Conservation (phyloP, 2,888 invertebrate genomes). For the Hydriomena furcata region DNA sequence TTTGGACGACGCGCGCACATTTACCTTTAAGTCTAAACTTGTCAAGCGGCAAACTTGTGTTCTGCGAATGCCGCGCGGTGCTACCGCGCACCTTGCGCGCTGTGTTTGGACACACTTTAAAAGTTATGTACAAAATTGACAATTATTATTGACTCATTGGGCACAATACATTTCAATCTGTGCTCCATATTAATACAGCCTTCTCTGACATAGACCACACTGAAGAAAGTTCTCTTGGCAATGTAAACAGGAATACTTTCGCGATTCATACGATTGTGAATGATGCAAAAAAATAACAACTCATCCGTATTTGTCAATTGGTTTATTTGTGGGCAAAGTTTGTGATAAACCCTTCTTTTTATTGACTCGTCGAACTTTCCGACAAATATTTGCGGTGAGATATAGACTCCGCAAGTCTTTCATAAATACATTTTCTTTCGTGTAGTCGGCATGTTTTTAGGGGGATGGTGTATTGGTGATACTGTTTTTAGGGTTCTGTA, state of each 20-base stretch:
- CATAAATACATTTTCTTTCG: conserved; percentile 1
- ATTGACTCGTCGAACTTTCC: conserved; percentile 30
- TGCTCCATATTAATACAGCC: background rate
- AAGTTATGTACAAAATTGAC: no score
- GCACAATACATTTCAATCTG: no score
- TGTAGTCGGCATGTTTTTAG: background rate
- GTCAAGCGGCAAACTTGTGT: no score
- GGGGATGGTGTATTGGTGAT: background rate
- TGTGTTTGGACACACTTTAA: no score
- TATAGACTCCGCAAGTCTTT: conserved; percentile 14
- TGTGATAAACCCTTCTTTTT: conserved; percentile 38
- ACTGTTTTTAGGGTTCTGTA: no score
- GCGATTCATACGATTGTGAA: conserved; percentile 57
- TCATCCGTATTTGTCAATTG: conserved; percentile 59
- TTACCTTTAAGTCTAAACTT: no score
- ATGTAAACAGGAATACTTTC: conserved; percentile 69
- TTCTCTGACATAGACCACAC: conserved; percentile 37
- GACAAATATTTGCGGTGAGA: conserved; percentile 22
- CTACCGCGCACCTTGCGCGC: no score
- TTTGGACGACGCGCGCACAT: no score
- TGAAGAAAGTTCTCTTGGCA: conserved; percentile 54
- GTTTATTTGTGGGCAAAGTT: conserved; percentile 56
- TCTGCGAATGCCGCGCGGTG: no score
- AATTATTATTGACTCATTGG: no score
- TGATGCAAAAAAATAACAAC: conserved; percentile 65